These are phyloP conservation scores for Peromyscus californicus DNA, from an alignment of 2,113 vertebrate genomes.

Conservation along the genomic window DNA sequence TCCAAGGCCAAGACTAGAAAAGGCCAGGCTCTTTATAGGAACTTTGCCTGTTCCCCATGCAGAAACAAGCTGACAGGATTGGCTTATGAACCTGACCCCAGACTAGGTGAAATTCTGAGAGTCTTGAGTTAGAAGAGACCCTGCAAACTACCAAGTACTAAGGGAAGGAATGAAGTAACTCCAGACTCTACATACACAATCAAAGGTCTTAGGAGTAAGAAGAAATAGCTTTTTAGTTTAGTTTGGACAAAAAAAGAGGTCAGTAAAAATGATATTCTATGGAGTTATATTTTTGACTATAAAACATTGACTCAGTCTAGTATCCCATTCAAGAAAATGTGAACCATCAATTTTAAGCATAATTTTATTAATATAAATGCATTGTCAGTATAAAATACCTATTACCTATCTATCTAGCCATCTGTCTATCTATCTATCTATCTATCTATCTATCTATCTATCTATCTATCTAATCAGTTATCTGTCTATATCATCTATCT, in stretches of 20 bases:
- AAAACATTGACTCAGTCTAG: not conserved
- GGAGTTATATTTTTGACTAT: not conserved
- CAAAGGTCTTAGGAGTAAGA: not conserved
- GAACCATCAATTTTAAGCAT: not conserved
- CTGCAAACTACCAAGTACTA: not conserved
- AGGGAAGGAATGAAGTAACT: not conserved
- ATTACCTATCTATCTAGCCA: no score
- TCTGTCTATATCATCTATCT: not conserved
- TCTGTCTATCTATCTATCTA: not conserved
- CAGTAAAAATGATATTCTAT: not conserved
- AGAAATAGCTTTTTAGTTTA: not conserved
- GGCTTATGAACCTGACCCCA: not conserved
- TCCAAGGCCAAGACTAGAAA: not conserved
- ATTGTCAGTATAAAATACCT: not conserved
- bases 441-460: not conserved
- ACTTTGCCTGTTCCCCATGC: not conserved
- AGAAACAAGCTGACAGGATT: not conserved
- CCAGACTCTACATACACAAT: not conserved
- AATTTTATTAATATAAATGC: not conserved
- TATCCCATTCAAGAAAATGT: not conserved
- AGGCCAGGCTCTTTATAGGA: not conserved
- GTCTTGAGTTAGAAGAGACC: not conserved
- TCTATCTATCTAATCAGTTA: not conserved
- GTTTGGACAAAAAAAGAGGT: not conserved
- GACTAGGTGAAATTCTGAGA: not conserved